These are phyloP conservation scores for Saccostrea echinata DNA, from an alignment of 1,140 invertebrate genomes.

Conservation along the genomic window DNA sequence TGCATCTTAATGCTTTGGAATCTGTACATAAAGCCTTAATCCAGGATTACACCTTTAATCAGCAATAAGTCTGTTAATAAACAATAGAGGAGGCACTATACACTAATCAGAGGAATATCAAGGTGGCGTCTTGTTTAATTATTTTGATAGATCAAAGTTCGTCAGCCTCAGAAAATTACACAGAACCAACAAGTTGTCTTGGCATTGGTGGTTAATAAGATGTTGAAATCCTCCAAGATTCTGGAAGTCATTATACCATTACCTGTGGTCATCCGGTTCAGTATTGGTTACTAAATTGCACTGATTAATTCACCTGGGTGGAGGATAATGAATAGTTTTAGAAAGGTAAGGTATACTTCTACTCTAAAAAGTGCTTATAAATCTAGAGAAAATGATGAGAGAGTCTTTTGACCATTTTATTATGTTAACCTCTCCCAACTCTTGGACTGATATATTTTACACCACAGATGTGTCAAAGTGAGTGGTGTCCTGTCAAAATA, in stretches of 20 bases:
- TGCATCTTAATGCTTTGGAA: background rate
- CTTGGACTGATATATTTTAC: no score
- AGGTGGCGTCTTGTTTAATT: background rate
- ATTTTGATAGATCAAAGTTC: constrained; percentile 17
- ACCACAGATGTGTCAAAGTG: no score
- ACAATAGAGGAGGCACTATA: constrained; percentile 2
- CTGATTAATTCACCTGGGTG: no score
- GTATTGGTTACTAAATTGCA: no score
- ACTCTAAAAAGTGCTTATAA: no score
- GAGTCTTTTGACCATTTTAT: no score
- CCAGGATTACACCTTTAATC: constrained; percentile 18
- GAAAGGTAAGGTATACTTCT: no score
- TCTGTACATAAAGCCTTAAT: background rate
- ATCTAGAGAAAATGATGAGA: no score
- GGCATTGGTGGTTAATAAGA: background rate
- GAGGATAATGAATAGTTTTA: no score
- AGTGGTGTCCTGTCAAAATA: no score
- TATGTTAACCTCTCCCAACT: no score
- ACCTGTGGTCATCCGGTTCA: background rate
- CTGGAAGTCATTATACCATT: background rate
- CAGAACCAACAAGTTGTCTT: background rate
- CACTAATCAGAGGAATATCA: background rate
- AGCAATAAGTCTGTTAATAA: background rate
- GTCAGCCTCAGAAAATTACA: background rate
- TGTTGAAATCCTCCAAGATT: background rate